Conservation (phyloP, 2,113 vertebrate genomes). For the Prionailurus bengalensis region DNA sequence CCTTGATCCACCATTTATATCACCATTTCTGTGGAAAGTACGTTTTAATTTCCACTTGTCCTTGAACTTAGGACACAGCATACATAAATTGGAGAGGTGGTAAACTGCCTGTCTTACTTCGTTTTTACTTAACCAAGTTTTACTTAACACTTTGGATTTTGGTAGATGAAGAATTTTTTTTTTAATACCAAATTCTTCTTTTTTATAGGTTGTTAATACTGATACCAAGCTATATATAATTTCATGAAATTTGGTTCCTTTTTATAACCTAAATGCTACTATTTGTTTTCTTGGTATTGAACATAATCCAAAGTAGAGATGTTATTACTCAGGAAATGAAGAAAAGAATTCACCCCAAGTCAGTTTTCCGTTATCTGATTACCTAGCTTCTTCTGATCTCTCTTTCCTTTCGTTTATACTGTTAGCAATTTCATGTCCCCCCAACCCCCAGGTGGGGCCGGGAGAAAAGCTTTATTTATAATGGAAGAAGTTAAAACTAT, state of each 20-base stretch:
- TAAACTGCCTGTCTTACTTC: not conserved
- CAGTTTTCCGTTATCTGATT: not conserved
- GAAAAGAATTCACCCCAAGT: not conserved
- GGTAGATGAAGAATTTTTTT: conserved; percentile 28
- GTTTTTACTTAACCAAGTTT: not conserved
- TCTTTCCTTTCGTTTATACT: not conserved
- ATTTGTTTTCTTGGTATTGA: conserved; percentile 6
- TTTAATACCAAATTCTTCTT: not conserved
- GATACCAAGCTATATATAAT: not conserved
- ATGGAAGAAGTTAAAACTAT: not conserved
- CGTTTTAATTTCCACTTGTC: conserved; percentile 4
- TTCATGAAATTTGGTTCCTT: conserved; percentile 34
- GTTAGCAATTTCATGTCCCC: not conserved
- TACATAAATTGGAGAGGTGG: not conserved
- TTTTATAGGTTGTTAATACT: not conserved
- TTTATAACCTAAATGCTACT: conserved; percentile 7
- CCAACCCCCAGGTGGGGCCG: too few relatives aligned
- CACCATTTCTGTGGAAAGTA: not conserved
- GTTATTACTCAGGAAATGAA: conserved; percentile 5
- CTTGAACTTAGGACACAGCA: not conserved
- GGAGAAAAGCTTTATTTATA: not conserved
- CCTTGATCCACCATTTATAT: not conserved
- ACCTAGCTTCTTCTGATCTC: not conserved
- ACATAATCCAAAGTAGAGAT: conserved; percentile 1
- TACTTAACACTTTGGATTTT: not conserved